Evolutionary conservation across 2,888 invertebrate genomes (phyloP), one percentile per base, ranked within the genome.

Genomic region (Andricus curvator): DNA sequence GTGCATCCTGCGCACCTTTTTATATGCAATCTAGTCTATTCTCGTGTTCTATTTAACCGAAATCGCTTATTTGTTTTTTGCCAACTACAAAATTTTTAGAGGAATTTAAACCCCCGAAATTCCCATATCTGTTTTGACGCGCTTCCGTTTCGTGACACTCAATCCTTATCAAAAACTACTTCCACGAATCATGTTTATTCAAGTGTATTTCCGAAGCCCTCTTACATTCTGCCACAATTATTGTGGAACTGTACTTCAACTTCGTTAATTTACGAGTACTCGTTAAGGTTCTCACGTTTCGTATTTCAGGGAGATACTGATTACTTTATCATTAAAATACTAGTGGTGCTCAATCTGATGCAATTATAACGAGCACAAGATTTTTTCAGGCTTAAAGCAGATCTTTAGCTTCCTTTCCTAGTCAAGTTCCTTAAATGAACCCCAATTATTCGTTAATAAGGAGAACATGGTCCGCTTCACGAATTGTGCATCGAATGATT

Each of bases 221-320:
- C 80, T 83, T 81, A 80, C 81, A 78, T 83, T 83, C 81, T 82
- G 68, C 81, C 79, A 82, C 84, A 85, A 84, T 86, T 83, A 85
- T 84, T 84, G 78, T 81, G 83, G 81, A 80, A 80, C 82, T 82
- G 81, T 79, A 81, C 82, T 85, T 80, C 81, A 78, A 82, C 82
- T 83, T 85, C 80, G 84, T 84, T 84, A 83, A 84, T 82, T 84
- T 83, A 80, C 79, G 81, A 82, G 81, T 76, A 80, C 82, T 82
- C 83, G 81, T 82, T 85, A 85, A 81, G 78, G 82, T 82, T 83
- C 82, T 83, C 81, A 82, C 80, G 82, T 83, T 85, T 83, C 81
- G 80, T 81, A 74, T 74, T 33, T 37, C 22, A n/a, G 13, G 6
- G 33, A 56, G 74, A 74, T 70, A 56, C 74, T 74, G 74, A 74